phyloP scores from a whole-genome alignment of 2,113 vertebrate species.

The Chlamydotis undulata region DNA sequence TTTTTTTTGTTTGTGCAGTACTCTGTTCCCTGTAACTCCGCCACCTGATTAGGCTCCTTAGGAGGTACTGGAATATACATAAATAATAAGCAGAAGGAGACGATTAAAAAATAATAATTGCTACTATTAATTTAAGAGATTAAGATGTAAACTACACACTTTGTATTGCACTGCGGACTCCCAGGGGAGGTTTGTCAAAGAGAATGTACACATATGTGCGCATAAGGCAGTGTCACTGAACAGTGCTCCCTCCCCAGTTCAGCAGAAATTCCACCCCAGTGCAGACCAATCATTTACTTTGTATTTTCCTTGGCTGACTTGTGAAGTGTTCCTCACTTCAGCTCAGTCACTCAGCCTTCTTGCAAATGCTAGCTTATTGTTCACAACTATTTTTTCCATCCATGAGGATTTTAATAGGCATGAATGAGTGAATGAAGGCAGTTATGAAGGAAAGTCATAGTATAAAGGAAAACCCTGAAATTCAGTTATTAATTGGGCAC shows the following conservation, averaged over 20 bases:
- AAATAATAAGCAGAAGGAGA: conserved; percentile 55
- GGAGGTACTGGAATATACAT: conserved; percentile 58
- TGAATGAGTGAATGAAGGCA: not conserved
- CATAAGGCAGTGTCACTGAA: not conserved
- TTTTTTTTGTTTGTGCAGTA: not conserved
- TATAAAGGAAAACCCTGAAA: not conserved
- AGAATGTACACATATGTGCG: not conserved
- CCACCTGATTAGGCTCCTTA: conserved; percentile 51
- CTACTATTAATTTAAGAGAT: conserved; percentile 61
- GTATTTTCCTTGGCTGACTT: not conserved
- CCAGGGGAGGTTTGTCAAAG: not conserved
- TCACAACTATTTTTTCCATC: conserved; percentile 10
- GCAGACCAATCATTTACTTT: not conserved
- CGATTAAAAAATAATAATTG: conserved; percentile 42
- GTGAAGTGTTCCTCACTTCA: not conserved
- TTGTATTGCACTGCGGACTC: not conserved
- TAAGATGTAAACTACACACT: conserved; percentile 40
- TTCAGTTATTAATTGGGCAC: not conserved
- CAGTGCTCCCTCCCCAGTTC: not conserved
- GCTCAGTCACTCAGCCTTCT: not conserved
- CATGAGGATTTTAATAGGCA: not conserved
- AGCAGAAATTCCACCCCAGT: not conserved
- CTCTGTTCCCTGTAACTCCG: not conserved
- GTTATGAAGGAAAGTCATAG: not conserved
- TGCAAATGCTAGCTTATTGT: conserved; percentile 25